Evolutionary conservation across 2,888 invertebrate genomes (phyloP).

Genomic region (Julus scanicus): DNA sequence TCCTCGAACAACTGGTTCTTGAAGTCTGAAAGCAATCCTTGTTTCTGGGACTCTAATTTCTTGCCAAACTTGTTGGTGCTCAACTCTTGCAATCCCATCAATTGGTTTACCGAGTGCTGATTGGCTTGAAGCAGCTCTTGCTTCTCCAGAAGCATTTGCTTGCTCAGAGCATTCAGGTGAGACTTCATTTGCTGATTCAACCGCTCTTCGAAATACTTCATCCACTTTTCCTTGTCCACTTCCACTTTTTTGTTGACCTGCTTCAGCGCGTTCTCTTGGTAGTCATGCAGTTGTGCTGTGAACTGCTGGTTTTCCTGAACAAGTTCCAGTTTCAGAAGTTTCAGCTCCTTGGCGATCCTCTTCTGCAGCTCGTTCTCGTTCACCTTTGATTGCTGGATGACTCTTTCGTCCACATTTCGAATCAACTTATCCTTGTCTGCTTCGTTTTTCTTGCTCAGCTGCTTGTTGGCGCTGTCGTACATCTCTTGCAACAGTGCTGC

Average conservation of each 20-base stretch:
- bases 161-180: not conserved
- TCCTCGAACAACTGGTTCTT: not conserved
- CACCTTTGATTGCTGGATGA: not conserved
- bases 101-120: not conserved
- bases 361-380: not conserved
- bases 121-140: slow-evolving; percentile 3
- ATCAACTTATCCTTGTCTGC: not conserved
- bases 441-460: not conserved
- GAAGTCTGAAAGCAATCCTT: not conserved
- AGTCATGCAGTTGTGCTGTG: not conserved
- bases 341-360: not conserved
- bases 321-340: not conserved
- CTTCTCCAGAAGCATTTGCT: not conserved
- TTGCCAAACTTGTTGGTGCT: not conserved
- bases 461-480: not conserved
- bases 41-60: not conserved
- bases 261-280: not conserved
- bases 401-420: not conserved
- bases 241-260: not conserved
- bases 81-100: not conserved
- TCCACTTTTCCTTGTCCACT: slow-evolving; percentile 8
- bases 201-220: not conserved
- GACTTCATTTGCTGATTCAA: not conserved
- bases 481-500: not conserved
- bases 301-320: not conserved